Evolutionary conservation across 1,140 invertebrate species (phyloP).

Genomic region (Dreissena rostriformis): DNA sequence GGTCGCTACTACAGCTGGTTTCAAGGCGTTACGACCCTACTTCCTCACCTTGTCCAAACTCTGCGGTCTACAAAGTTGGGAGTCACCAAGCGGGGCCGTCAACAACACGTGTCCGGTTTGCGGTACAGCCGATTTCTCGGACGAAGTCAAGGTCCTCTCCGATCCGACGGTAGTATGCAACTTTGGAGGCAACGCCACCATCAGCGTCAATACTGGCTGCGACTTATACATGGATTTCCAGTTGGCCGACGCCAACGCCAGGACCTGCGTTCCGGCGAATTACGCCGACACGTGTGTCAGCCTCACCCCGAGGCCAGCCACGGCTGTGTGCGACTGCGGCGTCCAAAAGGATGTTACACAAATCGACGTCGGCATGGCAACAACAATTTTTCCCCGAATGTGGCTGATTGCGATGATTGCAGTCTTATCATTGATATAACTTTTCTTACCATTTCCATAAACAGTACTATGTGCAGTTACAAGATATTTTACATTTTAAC

Average conservation of each 20-base stretch:
- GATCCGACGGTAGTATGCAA: neutral
- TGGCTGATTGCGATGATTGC: constrained; percentile 4
- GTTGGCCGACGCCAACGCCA: neutral
- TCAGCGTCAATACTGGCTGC: constrained; percentile 27
- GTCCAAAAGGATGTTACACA: neutral
- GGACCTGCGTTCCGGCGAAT: constrained; percentile 31
- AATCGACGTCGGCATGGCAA: constrained; percentile 7
- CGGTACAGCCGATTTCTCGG: constrained; percentile 8
- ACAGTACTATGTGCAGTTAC: too few species aligned
- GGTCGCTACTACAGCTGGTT: constrained; percentile 26
- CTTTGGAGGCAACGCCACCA: neutral
- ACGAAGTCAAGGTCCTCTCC: neutral
- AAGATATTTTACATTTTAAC: too few species aligned
- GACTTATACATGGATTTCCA: constrained; percentile 43
- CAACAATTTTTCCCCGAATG: neutral
- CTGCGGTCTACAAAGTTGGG: constrained; percentile 33
- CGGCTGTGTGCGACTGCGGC: constrained; percentile 9
- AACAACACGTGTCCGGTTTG: constrained; percentile 43
- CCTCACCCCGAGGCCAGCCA: neutral
- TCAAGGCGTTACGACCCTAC: constrained; percentile 7
- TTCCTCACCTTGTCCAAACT: constrained; percentile 30
- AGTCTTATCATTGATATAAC: neutral
- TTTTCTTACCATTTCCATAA: too few species aligned
- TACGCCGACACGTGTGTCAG: neutral
- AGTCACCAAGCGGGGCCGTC: constrained; percentile 15